These are phyloP conservation scores for Kradibia gibbosae DNA, from an alignment of 1,140 invertebrate genomes.

Conservation along the genomic window DNA sequence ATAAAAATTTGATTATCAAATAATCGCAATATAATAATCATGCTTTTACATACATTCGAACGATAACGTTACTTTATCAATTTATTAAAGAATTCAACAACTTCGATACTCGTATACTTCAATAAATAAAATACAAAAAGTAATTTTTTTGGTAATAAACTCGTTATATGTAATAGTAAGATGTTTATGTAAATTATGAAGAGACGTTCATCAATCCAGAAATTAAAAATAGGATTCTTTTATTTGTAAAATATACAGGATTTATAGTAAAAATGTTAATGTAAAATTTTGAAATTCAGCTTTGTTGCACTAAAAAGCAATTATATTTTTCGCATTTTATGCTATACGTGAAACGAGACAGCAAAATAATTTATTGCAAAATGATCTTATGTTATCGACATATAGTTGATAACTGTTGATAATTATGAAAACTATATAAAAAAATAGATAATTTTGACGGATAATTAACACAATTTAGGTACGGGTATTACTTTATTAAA, in stretches of 20 bases:
- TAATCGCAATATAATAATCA: too few relatives aligned
- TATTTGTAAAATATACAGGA: background rate
- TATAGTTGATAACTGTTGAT: background rate
- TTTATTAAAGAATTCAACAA: background rate
- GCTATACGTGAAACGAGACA: background rate
- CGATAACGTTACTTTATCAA: too few relatives aligned
- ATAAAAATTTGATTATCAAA: conserved; percentile 1
- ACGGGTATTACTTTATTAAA: background rate
- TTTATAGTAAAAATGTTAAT: background rate
- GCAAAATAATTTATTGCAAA: background rate
- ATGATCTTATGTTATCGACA: conserved; percentile 9
- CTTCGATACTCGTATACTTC: background rate
- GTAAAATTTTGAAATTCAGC: background rate
- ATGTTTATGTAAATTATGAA: too few relatives aligned
- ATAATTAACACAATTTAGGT: background rate
- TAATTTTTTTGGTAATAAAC: too few relatives aligned
- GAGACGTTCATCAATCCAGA: too few relatives aligned
- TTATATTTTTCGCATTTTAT: background rate
- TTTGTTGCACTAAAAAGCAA: background rate
- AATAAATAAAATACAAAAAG: too few relatives aligned
- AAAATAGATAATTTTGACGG: background rate
- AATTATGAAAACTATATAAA: background rate
- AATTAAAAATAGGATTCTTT: too few relatives aligned
- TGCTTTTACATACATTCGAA: too few relatives aligned
- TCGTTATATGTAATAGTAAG: too few relatives aligned